phyloP scores from a whole-genome alignment of 1,140 invertebrate species.

The Anastatus disparis region DNA sequence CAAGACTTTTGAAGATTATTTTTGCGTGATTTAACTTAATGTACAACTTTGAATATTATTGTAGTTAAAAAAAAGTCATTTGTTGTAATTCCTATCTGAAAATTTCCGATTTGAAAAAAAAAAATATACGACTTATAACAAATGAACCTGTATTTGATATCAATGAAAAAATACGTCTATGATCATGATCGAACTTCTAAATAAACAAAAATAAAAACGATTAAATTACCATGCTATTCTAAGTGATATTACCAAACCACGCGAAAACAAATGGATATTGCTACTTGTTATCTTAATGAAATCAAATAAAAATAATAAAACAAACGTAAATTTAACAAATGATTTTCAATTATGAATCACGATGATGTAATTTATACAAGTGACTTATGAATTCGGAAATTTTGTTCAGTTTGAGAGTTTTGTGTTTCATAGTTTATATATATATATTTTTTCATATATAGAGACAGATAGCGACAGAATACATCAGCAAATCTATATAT shows the following conservation, averaged over 20 bases:
- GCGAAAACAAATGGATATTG: too few relatives aligned
- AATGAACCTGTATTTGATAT: not conserved
- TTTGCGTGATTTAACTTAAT: too few relatives aligned
- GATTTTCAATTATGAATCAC: too few relatives aligned
- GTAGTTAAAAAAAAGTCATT: not conserved
- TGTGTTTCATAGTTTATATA: conserved; percentile 11
- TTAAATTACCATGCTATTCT: conserved; percentile 11
- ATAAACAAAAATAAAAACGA: not conserved
- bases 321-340: not conserved
- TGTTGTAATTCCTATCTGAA: not conserved
- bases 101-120: conserved; percentile 23
- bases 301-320: not conserved
- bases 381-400: conserved; percentile 6
- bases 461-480: conserved; percentile 47
- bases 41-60: too few relatives aligned
- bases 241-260: not conserved
- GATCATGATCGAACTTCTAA: not conserved
- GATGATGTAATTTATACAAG: too few relatives aligned
- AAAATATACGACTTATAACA: too few relatives aligned
- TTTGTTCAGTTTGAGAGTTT: conserved; percentile 22
- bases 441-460: not conserved
- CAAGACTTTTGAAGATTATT: not conserved
- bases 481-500: conserved; percentile 52
- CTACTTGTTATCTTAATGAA: too few relatives aligned
- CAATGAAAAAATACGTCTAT: conserved; percentile 1